These are phyloP conservation scores for Labeo rohita DNA, from an alignment of 2,113 vertebrate species.

Conservation along the genomic window DNA sequence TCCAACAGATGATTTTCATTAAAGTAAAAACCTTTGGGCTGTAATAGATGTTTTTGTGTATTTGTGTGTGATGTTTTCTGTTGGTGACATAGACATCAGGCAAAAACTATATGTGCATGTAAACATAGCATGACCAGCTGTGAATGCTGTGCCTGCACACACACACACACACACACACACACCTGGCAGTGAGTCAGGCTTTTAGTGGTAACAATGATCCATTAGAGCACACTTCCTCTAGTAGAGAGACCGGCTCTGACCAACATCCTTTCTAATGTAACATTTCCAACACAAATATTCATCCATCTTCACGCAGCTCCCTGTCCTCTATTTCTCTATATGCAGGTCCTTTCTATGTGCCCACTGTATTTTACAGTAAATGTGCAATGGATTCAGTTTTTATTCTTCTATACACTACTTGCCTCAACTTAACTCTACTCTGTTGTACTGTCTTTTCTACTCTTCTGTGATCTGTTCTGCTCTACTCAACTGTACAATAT, in stretches of 20 bases:
- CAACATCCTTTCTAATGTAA: constrained; percentile 52
- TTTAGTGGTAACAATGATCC: constrained; percentile 50
- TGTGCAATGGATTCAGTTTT: not conserved
- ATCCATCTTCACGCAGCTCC: constrained; percentile 40
- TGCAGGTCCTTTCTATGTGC: not conserved
- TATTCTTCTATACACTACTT: too few relatives aligned
- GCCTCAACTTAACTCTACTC: too few relatives aligned
- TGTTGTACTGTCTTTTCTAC: too few relatives aligned
- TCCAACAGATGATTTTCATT: constrained; percentile 47
- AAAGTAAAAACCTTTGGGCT: constrained; percentile 34
- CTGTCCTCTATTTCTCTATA: not conserved
- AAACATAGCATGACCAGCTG: constrained; percentile 34
- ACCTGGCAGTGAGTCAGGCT: constrained; percentile 50
- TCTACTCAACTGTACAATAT: too few relatives aligned
- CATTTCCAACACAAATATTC: constrained; percentile 43
- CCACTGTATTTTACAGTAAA: not conserved
- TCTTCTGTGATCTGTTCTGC: too few relatives aligned
- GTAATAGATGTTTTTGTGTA: constrained; percentile 26
- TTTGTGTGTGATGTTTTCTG: not conserved
- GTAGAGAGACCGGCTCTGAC: constrained; percentile 41
- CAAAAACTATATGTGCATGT: constrained; percentile 33
- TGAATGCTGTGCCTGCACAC: not conserved
- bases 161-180: constrained; percentile 45
- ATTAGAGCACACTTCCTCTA: constrained; percentile 55
- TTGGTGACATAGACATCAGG: constrained; percentile 24